Percentiles rank a stretch among this genome's conserved stretches.
Conservation (phyloP, 1,140 invertebrate genomes). For the Zeugodacus cucurbitae region DNA sequence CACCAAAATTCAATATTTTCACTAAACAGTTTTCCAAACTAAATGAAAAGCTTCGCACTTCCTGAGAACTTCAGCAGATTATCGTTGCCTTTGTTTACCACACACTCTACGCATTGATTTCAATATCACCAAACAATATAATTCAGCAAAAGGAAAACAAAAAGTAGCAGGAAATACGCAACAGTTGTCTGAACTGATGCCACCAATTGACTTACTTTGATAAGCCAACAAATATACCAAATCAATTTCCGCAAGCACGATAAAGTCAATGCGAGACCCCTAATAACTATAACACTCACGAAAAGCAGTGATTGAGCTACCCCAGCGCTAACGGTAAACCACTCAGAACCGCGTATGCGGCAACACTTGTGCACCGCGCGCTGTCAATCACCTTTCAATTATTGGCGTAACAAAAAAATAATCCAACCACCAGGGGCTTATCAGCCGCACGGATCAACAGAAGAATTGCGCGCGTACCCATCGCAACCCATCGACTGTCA, state of each 20-base stretch:
- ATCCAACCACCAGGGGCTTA: slow-evolving; percentile 23
- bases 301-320: not conserved
- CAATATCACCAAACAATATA: not conserved
- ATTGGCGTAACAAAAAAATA: not conserved
- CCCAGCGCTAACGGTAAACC: not conserved
- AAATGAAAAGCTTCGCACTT: too few relatives aligned
- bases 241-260: not conserved
- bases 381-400: slow-evolving; percentile 40
- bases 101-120: not conserved
- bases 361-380: not conserved
- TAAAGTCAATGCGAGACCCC: not conserved
- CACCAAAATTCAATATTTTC: too few relatives aligned
- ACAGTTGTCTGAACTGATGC: not conserved
- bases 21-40: too few relatives aligned
- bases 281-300: not conserved
- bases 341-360: not conserved
- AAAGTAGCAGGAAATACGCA: not conserved
- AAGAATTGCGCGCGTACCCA: not conserved
- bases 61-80: too few relatives aligned
- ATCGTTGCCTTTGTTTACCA: not conserved
- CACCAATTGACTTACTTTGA: slow-evolving; percentile 10
- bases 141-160: not conserved
- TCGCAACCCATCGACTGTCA: not conserved
- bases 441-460: not conserved
- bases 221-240: not conserved